These are phyloP conservation scores for Brevimyrus niger DNA, from an alignment of 2,113 vertebrate species.

Conservation along the genomic window DNA sequence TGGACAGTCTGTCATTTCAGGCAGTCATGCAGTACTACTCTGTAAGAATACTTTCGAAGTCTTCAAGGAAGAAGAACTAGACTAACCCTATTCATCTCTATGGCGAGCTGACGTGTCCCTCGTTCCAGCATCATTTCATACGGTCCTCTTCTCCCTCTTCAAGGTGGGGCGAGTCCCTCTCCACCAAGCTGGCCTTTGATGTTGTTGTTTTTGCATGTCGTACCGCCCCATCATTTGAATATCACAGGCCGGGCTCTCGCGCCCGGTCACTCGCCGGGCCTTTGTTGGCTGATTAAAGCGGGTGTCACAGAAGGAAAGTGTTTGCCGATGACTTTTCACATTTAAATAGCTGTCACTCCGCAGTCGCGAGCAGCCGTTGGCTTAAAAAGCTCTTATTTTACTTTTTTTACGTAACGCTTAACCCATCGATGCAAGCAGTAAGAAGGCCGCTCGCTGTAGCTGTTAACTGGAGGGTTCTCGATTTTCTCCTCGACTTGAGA, in stretches of 20 bases:
- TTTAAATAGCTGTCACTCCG: constrained; percentile 39
- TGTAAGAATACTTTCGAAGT: not conserved
- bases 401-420: constrained; percentile 35
- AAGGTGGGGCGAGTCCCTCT: not conserved
- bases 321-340: constrained; percentile 38
- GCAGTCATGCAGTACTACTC: not conserved
- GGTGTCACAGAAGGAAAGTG: constrained; percentile 26
- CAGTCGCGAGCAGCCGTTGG: constrained; percentile 25
- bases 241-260: constrained; percentile 34
- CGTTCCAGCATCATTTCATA: not conserved
- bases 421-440: constrained; percentile 31
- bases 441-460: not conserved
- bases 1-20: not conserved
- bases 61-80: not conserved
- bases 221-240: constrained; percentile 40
- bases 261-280: constrained; percentile 21
- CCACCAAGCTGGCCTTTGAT: constrained; percentile 33
- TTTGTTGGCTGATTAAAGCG: constrained; percentile 40
- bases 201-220: constrained; percentile 34
- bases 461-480: not conserved
- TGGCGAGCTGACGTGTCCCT: not conserved
- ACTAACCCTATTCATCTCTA: not conserved
- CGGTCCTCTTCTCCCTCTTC: not conserved
- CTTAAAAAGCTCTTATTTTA: constrained; percentile 18
- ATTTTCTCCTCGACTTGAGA: constrained; percentile 7